These are phyloP conservation scores for Pachycephala philippinensis DNA, from an alignment of 2,113 vertebrate genomes.

Conservation along the genomic window DNA sequence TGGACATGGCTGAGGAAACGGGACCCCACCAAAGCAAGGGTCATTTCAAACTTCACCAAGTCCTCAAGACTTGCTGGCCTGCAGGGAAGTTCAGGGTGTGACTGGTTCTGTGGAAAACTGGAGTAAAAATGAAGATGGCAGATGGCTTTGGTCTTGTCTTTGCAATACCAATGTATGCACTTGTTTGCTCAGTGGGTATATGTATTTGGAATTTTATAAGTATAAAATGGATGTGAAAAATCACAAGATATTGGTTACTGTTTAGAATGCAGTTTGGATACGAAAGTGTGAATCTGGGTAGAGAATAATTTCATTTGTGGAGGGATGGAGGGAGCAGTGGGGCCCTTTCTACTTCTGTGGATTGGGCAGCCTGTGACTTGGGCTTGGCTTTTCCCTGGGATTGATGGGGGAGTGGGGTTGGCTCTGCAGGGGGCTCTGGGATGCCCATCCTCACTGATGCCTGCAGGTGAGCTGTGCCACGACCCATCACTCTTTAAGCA, in stretches of 20 bases:
- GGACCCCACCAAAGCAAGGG: neutral
- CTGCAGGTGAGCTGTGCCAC: neutral
- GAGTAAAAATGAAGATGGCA: neutral
- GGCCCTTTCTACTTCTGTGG: no score
- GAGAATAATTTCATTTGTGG: neutral
- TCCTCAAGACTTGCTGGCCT: fast-evolving
- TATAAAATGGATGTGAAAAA: neutral
- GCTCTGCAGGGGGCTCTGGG: neutral
- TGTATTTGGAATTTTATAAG: neutral
- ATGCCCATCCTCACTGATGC: neutral
- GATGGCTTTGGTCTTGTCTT: neutral
- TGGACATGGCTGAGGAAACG: fast-evolving
- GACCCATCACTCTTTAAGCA: fast-evolving
- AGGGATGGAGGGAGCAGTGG: neutral
- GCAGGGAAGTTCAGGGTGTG: fast-evolving
- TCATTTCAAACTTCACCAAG: neutral
- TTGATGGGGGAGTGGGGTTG: fast-evolving
- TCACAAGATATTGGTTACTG: fast-evolving
- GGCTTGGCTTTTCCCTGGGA: neutral
- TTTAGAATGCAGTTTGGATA: neutral
- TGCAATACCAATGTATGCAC: fast-evolving
- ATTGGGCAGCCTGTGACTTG: neutral
- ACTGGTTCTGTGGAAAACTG: neutral
- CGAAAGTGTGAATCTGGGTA: neutral
- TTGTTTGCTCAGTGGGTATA: neutral